A percentile compares a stretch with the other conserved stretches of the same genome.
phyloP scores from a whole-genome alignment of 2,113 vertebrate genomes.

The Hippolais icterina region DNA sequence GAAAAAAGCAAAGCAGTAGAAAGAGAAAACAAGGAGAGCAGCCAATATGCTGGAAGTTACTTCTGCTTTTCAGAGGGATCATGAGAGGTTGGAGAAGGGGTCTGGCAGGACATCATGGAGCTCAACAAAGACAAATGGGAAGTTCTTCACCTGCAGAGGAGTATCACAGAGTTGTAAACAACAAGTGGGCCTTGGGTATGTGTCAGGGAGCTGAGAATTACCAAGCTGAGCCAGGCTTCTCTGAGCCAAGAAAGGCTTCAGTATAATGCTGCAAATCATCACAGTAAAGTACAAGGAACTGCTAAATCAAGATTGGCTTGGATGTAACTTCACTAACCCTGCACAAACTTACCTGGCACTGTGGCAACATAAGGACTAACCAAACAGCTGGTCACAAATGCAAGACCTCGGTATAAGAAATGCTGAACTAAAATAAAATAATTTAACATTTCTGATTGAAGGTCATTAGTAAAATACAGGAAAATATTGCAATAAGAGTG shows the following conservation, averaged over 20 bases:
- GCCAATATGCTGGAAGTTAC: background rate
- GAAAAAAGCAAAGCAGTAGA: background rate
- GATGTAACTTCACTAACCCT: background rate
- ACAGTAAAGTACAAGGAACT: background rate
- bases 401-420: background rate
- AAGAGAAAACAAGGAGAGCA: background rate
- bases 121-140: background rate
- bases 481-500: background rate
- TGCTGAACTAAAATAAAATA: background rate
- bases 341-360: background rate
- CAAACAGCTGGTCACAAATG: background rate
- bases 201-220: background rate
- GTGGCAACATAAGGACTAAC: background rate
- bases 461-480: background rate
- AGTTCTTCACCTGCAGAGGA: background rate
- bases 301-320: background rate
- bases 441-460: background rate
- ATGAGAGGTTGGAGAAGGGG: background rate
- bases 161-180: background rate
- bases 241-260: background rate
- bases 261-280: background rate
- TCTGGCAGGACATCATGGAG: background rate
- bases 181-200: accelerated
- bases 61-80: background rate
- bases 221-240: background rate